Base-by-base conservation (phyloP, 2,113 vertebrate species). In the Empidonax alnorum region DNA sequence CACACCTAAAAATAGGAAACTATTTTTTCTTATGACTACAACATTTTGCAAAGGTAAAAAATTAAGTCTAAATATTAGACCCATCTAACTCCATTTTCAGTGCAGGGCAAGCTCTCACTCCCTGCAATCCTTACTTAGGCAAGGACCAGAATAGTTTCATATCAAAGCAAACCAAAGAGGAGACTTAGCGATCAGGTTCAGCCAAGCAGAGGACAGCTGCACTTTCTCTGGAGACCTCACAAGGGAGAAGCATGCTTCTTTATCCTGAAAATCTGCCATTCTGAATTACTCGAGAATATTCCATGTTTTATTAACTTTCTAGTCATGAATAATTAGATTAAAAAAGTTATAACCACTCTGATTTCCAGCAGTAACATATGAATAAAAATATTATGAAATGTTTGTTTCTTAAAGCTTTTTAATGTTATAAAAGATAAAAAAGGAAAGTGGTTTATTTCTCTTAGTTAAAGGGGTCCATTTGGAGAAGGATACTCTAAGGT, bases 1-100 rank as follows among this genome's bases (percentile, higher is more conserved):
- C 95, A 95, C 90, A 94, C 87, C 84, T 87, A 77, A 96, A 89
- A 78, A 93, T 58, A 94, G 97, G 91, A 69, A 94, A 87, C 71
- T 96, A 22, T 62, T 94, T 97, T 96, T 95, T 81, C 72, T 91
- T 86, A 97, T 58, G 88, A 69, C 83, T 85, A 97, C 87, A 95
- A 90, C 61, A 93, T 76, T 86, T 78, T 86, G 56, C 72, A 65
- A 95, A 84, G 39, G 35, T 61, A 39, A 73, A 91, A 94, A 93
- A 53, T 42, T 93, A 94, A 90, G 61, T 61, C 53, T n/a, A 67
- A 79, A 53, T 56, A 44, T 62, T 67, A 78, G 59, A 79, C 21
- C 8, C 35, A 56, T 92, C 79, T 87, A 71, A 93, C 42, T 90
- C 71, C 53, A 69, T 12, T n/a, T 81, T 75, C n/a, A 83, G 30